Base-by-base conservation (phyloP, 2,888 invertebrate species). In the Diarsia mendica region DNA sequence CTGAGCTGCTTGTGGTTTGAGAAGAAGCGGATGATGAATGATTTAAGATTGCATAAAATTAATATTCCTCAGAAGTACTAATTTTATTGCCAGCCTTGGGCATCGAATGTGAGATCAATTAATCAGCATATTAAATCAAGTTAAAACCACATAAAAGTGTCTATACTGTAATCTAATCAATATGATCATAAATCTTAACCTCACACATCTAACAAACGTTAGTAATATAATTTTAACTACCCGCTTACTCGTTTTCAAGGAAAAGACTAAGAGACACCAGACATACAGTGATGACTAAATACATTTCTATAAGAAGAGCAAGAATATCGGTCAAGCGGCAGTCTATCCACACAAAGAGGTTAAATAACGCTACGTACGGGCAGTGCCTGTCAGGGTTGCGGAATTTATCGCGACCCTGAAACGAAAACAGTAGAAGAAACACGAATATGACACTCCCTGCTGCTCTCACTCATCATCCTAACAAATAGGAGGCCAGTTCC, bases 91-190 rank as follows among this genome's bases (percentile, higher is more conserved):
- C 6, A 33, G 0, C 75, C 53, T 63, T 64, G 55, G 2, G 48
- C 48, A n/a, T 15, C n/a, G 0, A 68, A 61, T 4, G 49, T 20
- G 1, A 39, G 13, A 63, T 23, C 20, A 67, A 73, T 48, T 66
- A 65, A 73, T 28, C 46, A 53, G 23, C 15, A 55, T 39, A 67
- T 28, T 51, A 60, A 82, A 67, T 39, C 44, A 61, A 39, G 6
- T 65, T 53, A 0, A 65, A 49, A 71, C 83, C 83, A 83, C 79
- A 79, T 79, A 23, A 83, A 83, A 55, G 79, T 64, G 51, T 51
- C 48, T 44, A 6, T 61, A 20, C 5, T 39, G 23, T 33, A 53
- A 10, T 64, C 28, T 48, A 77, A 79, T 64, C 76, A 44, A 75
- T 48, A 28, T 10, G n/a, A 51, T 79, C 48, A 48, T 82, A 60